Percentiles rank a stretch among this genome's conserved stretches.
Evolutionary conservation across 2,797 vertebrate genomes (phyloP).

Genomic region (Anas capensis): DNA sequence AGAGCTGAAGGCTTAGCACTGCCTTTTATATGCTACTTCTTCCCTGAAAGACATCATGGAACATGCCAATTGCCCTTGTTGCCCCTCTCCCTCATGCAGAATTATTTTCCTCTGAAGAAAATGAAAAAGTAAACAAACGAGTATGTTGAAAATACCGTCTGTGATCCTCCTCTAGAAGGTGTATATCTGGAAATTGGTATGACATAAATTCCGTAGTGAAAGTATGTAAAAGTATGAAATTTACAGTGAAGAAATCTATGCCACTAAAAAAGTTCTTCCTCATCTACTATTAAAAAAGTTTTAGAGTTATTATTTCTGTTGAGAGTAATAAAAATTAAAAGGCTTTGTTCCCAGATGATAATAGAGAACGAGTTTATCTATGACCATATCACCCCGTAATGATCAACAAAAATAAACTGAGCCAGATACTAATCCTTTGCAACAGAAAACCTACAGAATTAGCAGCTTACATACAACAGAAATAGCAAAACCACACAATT

Average conservation of each 20-base stretch:
- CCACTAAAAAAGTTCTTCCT: not conserved
- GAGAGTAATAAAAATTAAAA: not conserved
- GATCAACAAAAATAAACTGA: not conserved
- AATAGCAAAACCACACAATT: constrained; percentile 6
- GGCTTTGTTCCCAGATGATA: not conserved
- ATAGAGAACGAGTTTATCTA: not conserved
- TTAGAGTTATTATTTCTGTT: not conserved
- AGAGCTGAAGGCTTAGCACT: not conserved
- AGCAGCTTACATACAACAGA: not conserved
- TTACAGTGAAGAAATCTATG: not conserved
- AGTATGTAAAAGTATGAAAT: not conserved
- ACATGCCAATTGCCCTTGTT: not conserved
- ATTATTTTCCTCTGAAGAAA: not conserved
- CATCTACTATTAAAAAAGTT: not conserved
- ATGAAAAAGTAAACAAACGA: not conserved
- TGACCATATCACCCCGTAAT: not conserved
- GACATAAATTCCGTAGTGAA: not conserved
- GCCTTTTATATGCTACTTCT: not conserved
- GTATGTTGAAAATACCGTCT: not conserved
- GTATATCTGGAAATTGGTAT: not conserved
- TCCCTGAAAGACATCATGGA: not conserved
- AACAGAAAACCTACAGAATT: not conserved
- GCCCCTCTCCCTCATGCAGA: not conserved
- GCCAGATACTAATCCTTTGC: not conserved
- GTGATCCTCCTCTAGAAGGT: not conserved